Conservation (phyloP, 2,113 vertebrate genomes). For the Uria lomvia region DNA sequence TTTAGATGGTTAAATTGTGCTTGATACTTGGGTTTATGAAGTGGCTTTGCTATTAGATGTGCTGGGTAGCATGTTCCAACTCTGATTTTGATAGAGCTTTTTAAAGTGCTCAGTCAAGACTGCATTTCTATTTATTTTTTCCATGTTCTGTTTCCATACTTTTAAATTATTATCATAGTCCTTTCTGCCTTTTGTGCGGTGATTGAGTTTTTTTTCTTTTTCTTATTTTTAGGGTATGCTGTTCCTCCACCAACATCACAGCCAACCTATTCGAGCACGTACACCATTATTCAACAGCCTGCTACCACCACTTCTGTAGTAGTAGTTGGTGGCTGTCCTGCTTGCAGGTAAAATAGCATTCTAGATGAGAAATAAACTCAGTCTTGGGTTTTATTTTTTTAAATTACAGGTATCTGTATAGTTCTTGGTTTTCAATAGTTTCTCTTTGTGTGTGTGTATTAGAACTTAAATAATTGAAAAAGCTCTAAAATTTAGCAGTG, state of each 20-base stretch:
- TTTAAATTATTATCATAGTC: neutral
- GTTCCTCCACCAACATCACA: slow-evolving; percentile 74
- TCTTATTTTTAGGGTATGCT: slow-evolving; percentile 68
- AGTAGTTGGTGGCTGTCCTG: slow-evolving; percentile 95
- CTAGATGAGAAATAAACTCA: neutral
- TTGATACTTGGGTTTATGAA: neutral
- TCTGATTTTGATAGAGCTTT: neutral
- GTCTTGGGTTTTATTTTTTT: neutral
- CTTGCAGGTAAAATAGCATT: slow-evolving; percentile 86
- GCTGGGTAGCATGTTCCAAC: neutral
- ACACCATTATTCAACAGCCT: slow-evolving; percentile 86
- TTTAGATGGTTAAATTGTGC: slow-evolving; percentile 22
- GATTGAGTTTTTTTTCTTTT: neutral
- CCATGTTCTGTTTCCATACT: neutral
- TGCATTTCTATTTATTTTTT: neutral
- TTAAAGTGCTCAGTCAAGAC: neutral
- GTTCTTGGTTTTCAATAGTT: neutral
- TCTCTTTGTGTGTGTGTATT: neutral
- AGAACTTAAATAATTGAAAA: neutral
- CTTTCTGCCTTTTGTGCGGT: neutral
- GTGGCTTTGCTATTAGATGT: neutral
- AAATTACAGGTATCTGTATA: neutral
- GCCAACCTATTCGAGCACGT: slow-evolving; percentile 76
- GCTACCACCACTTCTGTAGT: slow-evolving; percentile 86
- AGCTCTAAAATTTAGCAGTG: neutral